Evolutionary conservation across 1,140 invertebrate species (phyloP).

Genomic region (Pachypsylla venusta): DNA sequence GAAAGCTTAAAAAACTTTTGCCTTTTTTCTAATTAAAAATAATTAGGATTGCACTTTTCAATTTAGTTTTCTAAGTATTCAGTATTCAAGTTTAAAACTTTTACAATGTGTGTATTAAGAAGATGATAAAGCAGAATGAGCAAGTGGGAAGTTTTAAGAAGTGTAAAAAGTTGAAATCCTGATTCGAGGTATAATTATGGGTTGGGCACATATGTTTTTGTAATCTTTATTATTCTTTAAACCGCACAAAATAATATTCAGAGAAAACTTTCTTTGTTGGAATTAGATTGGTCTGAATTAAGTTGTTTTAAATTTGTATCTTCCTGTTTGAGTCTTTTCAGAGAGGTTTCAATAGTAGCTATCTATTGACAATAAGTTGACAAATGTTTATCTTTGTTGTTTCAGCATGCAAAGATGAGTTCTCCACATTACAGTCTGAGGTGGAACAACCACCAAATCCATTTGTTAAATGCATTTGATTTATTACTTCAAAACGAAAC

Average conservation of each 20-base stretch:
- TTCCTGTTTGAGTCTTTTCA: not conserved
- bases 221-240: not conserved
- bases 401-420: constrained; percentile 31
- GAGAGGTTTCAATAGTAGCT: not conserved
- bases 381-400: constrained; percentile 11
- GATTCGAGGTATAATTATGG: not conserved
- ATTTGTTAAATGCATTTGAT: constrained; percentile 72
- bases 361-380: not conserved
- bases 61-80: not conserved
- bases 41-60: not conserved
- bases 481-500: constrained; percentile 64
- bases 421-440: constrained; percentile 75
- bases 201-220: not conserved
- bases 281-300: not conserved
- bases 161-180: not conserved
- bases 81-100: not conserved
- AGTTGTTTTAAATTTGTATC: not conserved
- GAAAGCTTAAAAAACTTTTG: not conserved
- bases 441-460: constrained; percentile 82
- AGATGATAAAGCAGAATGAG: not conserved
- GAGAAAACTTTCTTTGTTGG: not conserved
- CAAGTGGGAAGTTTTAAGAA: not conserved
- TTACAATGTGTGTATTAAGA: not conserved
- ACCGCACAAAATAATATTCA: not conserved
- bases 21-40: not conserved